Evolutionary conservation across 2,888 invertebrate species (phyloP).

Genomic region (Stenolophus ochropezus): DNA sequence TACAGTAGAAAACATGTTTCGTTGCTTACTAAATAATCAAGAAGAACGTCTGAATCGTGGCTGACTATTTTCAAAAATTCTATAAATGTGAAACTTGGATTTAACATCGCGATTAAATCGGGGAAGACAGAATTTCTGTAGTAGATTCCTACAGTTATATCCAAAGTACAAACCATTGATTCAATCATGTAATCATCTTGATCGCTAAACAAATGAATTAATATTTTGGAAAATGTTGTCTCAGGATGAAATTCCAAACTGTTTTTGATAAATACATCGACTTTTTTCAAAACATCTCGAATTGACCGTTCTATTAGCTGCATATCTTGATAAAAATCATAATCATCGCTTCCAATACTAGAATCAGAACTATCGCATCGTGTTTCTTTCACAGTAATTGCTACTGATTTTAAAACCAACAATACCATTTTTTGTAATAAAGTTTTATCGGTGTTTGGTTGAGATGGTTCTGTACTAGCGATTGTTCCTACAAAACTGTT

Average conservation of each 20-base stretch:
- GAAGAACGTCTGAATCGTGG: slow-evolving; percentile 85
- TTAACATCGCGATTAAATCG: slow-evolving; percentile 87
- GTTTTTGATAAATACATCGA: slow-evolving; percentile 88
- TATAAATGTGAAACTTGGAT: slow-evolving; percentile 90
- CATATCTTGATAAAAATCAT: slow-evolving; percentile 92
- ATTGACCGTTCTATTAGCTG: slow-evolving; percentile 90
- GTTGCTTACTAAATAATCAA: slow-evolving; percentile 91
- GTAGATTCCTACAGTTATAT: slow-evolving; percentile 90
- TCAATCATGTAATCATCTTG: slow-evolving; percentile 94
- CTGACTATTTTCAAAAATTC: slow-evolving; percentile 90
- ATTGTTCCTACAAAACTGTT: slow-evolving; percentile 72
- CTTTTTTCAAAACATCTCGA: slow-evolving; percentile 86
- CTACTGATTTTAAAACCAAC: slow-evolving; percentile 91
- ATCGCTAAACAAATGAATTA: slow-evolving; percentile 91
- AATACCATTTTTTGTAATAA: slow-evolving; percentile 90
- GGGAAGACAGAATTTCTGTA: slow-evolving; percentile 88
- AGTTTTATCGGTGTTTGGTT: slow-evolving; percentile 80
- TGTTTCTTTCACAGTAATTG: slow-evolving; percentile 92
- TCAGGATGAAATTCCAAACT: slow-evolving; percentile 91
- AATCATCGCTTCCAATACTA: slow-evolving; percentile 88
- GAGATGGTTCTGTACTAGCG: slow-evolving; percentile 67
- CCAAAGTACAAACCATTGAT: slow-evolving; percentile 93
- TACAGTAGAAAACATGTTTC: slow-evolving; percentile 93
- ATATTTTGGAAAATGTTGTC: slow-evolving; percentile 90
- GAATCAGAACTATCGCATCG: slow-evolving; percentile 89